Percentiles rank a stretch among this genome's conserved stretches.
phyloP scores from a whole-genome alignment of 1,140 invertebrate species.

The Linepithema humile region DNA sequence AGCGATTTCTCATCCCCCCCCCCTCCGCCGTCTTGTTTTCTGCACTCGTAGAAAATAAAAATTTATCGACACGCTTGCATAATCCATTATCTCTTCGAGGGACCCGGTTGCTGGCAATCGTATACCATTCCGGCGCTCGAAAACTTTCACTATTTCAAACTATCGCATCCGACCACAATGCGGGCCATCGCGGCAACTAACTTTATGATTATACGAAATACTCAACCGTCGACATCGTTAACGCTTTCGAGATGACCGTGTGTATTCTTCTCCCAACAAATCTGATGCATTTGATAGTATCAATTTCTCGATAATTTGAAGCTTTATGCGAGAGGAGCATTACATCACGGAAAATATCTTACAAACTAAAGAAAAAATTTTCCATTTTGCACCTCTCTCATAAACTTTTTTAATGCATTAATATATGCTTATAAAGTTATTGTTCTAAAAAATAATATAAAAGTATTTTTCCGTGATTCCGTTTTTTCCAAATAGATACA shows the following conservation, averaged over 20 bases:
- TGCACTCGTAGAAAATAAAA: slow-evolving; percentile 24
- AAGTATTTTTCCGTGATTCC: background rate
- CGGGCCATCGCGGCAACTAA: background rate
- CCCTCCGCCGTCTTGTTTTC: background rate
- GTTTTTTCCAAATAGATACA: background rate
- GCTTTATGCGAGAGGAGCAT: too few species aligned
- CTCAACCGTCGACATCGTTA: background rate
- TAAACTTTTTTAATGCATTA: background rate
- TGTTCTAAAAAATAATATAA: background rate
- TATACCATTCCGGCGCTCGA: background rate
- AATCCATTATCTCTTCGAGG: slow-evolving; percentile 25
- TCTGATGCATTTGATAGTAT: background rate
- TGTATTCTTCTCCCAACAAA: background rate
- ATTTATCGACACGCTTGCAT: slow-evolving; percentile 18
- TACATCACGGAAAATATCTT: too few species aligned
- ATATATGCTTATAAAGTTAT: background rate
- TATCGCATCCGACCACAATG: background rate
- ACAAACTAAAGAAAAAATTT: too few species aligned
- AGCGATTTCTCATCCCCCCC: slow-evolving; percentile 20
- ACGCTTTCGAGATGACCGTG: background rate
- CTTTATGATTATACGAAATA: slow-evolving; percentile 27
- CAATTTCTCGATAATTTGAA: background rate
- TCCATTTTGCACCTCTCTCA: background rate
- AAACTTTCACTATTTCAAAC: slow-evolving; percentile 50
- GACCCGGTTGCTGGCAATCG: background rate